Evolutionary conservation across 2,797 vertebrate species (phyloP).

Genomic region (Cyprinella venusta): DNA sequence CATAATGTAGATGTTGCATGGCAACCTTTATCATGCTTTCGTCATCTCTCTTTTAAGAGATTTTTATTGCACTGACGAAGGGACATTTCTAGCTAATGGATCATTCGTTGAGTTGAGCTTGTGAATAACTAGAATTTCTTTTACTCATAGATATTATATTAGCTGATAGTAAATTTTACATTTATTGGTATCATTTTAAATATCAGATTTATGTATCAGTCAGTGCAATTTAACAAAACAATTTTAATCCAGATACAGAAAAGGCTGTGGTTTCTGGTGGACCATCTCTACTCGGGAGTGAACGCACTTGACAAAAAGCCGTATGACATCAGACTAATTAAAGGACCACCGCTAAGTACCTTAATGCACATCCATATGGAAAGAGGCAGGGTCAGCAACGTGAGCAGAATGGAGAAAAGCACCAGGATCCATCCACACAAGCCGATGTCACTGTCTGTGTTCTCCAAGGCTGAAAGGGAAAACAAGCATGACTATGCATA

Average conservation of each 20-base stretch:
- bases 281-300: not conserved
- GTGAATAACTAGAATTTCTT: too few relatives aligned
- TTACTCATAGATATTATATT: not conserved
- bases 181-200: not conserved
- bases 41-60: not conserved
- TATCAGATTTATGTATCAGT: not conserved
- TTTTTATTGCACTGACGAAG: not conserved
- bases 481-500: not conserved
- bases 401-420: conserved; percentile 79
- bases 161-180: not conserved
- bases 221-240: not conserved
- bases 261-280: not conserved
- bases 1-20: not conserved
- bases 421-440: conserved; percentile 88
- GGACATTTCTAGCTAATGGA: not conserved
- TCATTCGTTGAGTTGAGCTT: not conserved
- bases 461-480: conserved; percentile 70
- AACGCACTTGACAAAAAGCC: not conserved
- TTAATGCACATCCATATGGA: conserved; percentile 98
- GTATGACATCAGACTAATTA: not conserved
- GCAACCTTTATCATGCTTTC: conserved; percentile 15
- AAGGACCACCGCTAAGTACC: conserved; percentile 73
- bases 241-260: not conserved
- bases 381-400: conserved; percentile 83
- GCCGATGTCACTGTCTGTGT: conserved; percentile 68